Base-by-base conservation (phyloP, 92 coral and sea anemone species). In the Zoanthus sociatus region DNA sequence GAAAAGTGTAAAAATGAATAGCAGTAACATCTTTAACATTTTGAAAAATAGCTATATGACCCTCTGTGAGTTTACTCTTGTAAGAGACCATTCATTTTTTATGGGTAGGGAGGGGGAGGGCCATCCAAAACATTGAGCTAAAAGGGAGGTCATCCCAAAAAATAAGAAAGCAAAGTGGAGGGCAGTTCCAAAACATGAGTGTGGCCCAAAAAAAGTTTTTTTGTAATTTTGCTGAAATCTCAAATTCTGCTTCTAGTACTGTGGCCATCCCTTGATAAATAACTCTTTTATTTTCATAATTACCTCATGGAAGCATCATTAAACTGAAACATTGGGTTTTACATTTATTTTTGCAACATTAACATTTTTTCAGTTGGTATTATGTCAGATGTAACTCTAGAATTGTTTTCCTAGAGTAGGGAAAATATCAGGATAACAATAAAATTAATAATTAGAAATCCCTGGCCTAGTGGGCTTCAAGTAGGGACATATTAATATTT, bases 211-310 rank as follows among this genome's bases (percentile, higher is more conserved):
- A 26, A 26, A 26, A 26, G 26, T 26, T 26, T 26, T 26, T 26
- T 26, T 26, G 26, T 26, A 26, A 26, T 26, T 26, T 26, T 26
- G 26, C 26, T 26, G 26, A 26, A 26, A 26, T 26, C 26, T 26
- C 26, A 26, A 26, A 26, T 26, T 26, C 26, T 26, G 26, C 26
- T 69, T 69, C 45, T 69, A 69, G 73, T 31, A 31, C 17, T 30
- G 73, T 69, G 30, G 44, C 73, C 73, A 69, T 69, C 46, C 73
- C 73, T 69, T 69, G 73, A 69, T 69, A 68, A 68, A 26, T n/a
- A 67, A 67, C 72, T 32, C 73, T 68, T 68, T 68, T 68, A 30
- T 68, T 17, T 68, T 68, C 42, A 68, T 30, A 68, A 68, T 20
- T 68, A 68, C 30, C 46, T 26, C 37, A 20, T 18, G 31, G 64